Evolutionary conservation across 2,888 invertebrate genomes (phyloP).

Genomic region (Sisyra terminalis): DNA sequence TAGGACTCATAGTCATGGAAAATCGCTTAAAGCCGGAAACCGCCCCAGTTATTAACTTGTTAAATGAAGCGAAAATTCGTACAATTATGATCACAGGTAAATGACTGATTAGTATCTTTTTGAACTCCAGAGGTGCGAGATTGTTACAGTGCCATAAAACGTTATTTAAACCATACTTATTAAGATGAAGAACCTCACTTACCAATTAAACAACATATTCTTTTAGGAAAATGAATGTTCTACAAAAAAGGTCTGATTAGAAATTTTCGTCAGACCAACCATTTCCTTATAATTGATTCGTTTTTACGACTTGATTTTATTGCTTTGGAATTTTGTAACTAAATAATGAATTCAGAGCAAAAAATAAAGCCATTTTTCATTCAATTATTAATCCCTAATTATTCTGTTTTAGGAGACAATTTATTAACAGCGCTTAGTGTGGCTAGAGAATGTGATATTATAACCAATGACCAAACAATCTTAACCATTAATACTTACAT

Average conservation of each 20-base stretch:
- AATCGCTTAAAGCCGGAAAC: constrained; percentile 86
- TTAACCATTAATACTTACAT: constrained; percentile 19
- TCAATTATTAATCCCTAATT: background rate
- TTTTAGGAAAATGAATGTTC: too few species aligned
- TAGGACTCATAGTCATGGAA: constrained; percentile 85
- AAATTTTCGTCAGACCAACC: too few species aligned
- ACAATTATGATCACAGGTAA: constrained; percentile 96
- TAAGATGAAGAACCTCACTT: too few species aligned
- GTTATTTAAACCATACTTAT: too few species aligned
- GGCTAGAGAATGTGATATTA: constrained; percentile 77
- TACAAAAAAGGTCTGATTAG: too few species aligned
- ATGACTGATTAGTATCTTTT: too few species aligned
- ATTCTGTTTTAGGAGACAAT: constrained; percentile 42
- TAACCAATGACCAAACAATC: constrained; percentile 30
- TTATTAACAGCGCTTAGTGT: constrained; percentile 86
- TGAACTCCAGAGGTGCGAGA: too few species aligned
- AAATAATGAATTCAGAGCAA: background rate
- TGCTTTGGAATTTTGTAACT: background rate
- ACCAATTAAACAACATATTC: too few species aligned
- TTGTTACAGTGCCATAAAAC: too few species aligned
- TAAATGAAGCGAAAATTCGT: constrained; percentile 72
- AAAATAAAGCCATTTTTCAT: background rate
- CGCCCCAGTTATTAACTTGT: constrained; percentile 53
- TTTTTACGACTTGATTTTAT: background rate
- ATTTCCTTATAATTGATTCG: background rate